Base-by-base conservation (phyloP, 2,888 invertebrate species). In the Brenthis daphne region DNA sequence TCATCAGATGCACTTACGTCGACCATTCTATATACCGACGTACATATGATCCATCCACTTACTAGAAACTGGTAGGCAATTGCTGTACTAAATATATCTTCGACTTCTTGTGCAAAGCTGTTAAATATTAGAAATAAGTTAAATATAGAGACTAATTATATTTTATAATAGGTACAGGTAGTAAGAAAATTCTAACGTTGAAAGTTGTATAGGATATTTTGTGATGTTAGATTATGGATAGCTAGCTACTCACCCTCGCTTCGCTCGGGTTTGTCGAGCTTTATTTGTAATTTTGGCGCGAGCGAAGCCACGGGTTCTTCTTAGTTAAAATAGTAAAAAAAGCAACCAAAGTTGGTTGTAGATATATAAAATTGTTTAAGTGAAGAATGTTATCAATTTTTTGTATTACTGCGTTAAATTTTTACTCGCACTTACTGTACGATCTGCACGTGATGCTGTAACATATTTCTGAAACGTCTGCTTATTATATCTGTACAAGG, bases 11-110 rank as follows among this genome's bases (percentile, higher is more conserved):
- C 53, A 54, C 77, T 74, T 68, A 80, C 80, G 37, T 75, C 75
- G 6, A 75, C 77, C 67, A 80, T 73, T 75, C 74, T 78, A 64
- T 79, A 79, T 37, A 76, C 76, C 16, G 80, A 77, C 8, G 76
- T 77, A 61, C 80, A 80, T 8, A 80, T 70, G 61, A 80, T 80
- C 80, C 79, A 80, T 6, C 77, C 79, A 48, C 77, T 76, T 16
- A 77, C 67, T 63, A 77, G 65, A 66, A 80, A 78, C 54, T 79
- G 80, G 74, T 77, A 80, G 11, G 77, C 77, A 55, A 80, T 65
- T 16, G 76, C 77, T 20, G 69, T 71, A n/a, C 78, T 74, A 64
- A 78, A 80, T 69, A 77, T 79, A 65, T 77, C 69, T 73, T 77
- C 72, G 29, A 79, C 71, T 65, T 71, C 73, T 57, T 69, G 68